phyloP scores from a whole-genome alignment of 2,888 invertebrate species.

The Leptopilina syphax region DNA sequence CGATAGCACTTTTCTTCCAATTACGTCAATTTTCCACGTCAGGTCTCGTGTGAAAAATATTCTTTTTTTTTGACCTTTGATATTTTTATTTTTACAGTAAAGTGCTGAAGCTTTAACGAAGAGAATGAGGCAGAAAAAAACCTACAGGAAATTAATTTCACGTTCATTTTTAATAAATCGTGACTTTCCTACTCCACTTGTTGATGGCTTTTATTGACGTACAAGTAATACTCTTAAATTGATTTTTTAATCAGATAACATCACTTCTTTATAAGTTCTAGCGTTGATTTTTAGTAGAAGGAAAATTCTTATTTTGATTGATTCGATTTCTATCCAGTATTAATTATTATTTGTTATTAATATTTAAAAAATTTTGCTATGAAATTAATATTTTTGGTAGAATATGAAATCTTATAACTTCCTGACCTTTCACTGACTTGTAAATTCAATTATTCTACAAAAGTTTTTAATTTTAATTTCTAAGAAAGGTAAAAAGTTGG shows the following conservation, averaged over 20 bases:
- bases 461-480: no score
- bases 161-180: conserved; percentile 31
- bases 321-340: background rate
- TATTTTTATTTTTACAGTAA: conserved; percentile 27
- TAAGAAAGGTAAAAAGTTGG: no score
- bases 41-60: conserved; percentile 20
- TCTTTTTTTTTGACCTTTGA: background rate
- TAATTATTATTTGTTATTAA: no score
- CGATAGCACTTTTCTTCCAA: conserved; percentile 6
- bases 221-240: conserved; percentile 6
- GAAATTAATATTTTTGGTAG: no score
- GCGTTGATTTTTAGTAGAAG: no score
- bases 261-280: no score
- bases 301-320: no score
- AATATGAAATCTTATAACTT: no score
- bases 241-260: background rate
- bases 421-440: no score
- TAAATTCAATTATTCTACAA: no score
- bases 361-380: background rate
- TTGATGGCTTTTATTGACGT: conserved; percentile 18
- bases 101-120: conserved; percentile 18
- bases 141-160: conserved; percentile 21
- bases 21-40: conserved; percentile 16
- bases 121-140: background rate
- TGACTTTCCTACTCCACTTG: background rate